Evolutionary conservation across 2,888 invertebrate species (phyloP).

Genomic region (Steinernema hermaphroditum): DNA sequence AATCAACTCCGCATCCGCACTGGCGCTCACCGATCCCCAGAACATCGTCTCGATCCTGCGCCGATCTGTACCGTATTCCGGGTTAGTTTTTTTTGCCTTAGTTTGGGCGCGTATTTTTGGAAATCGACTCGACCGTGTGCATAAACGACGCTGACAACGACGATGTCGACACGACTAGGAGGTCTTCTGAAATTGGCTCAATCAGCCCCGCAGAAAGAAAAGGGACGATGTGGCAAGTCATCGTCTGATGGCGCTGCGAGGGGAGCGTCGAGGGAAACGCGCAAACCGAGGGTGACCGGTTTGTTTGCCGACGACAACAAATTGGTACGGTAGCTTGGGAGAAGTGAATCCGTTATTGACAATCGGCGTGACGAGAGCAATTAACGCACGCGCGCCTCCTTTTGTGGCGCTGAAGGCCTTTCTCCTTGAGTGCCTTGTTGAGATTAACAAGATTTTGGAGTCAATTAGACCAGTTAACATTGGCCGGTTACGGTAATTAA

Average conservation of each 20-base stretch:
- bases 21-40: constrained; percentile 30
- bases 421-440: too few relatives aligned
- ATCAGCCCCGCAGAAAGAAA: constrained; percentile 10
- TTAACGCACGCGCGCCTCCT: background rate
- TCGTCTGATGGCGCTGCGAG: background rate
- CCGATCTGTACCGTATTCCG: constrained; percentile 33
- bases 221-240: constrained; percentile 9
- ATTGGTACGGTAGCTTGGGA: constrained; percentile 16
- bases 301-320: too few relatives aligned
- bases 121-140: constrained; percentile 2
- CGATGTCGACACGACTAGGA: constrained; percentile 9
- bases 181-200: constrained; percentile 24
- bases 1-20: constrained; percentile 34
- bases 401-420: constrained; percentile 1
- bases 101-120: background rate
- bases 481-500: too few relatives aligned
- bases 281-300: background rate
- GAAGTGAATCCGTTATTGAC: constrained; percentile 6
- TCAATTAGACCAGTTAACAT: too few relatives aligned
- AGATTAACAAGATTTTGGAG: too few relatives aligned
- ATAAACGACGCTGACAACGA: constrained; percentile 19
- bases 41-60: constrained; percentile 32
- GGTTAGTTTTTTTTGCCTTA: background rate
- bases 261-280: background rate
- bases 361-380: constrained; percentile 17